Evolutionary conservation across 2,888 invertebrate species (phyloP).

Genomic region (Dryobota labecula): DNA sequence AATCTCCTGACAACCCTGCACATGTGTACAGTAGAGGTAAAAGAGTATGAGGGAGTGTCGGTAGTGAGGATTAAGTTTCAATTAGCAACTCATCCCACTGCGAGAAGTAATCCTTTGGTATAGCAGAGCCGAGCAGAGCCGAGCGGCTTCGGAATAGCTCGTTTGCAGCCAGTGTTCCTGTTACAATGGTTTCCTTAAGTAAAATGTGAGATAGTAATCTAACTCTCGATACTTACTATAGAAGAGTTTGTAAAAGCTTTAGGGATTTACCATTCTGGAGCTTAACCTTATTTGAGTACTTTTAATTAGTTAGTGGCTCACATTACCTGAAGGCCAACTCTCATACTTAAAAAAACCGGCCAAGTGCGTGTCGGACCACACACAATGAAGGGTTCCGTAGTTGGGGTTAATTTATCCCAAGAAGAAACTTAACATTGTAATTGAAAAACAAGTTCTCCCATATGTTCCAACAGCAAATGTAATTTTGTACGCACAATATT

Average conservation of each 20-base stretch:
- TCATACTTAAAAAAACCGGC: no score
- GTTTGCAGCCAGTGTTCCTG: background rate
- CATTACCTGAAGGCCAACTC: background rate
- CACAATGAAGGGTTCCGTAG: no score
- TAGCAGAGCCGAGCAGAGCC: background rate
- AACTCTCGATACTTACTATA: background rate
- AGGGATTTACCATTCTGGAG: background rate
- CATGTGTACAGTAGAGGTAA: constrained; percentile 27
- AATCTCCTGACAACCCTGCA: constrained; percentile 27
- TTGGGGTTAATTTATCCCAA: no score
- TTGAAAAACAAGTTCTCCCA: background rate
- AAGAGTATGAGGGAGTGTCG: constrained; percentile 16
- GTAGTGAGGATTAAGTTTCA: constrained; percentile 63
- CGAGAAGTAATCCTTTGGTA: constrained; percentile 25
- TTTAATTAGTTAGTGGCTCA: background rate
- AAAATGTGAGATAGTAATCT: constrained; percentile 1
- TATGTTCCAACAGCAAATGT: no score
- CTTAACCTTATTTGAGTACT: background rate
- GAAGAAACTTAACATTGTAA: no score
- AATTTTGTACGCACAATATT: no score
- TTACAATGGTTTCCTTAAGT: background rate
- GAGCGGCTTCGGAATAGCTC: background rate
- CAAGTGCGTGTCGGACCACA: no score
- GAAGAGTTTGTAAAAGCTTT: background rate
- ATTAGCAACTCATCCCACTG: constrained; percentile 50